phyloP scores from a whole-genome alignment of 2,113 vertebrate genomes.

The Orycteropus afer region DNA sequence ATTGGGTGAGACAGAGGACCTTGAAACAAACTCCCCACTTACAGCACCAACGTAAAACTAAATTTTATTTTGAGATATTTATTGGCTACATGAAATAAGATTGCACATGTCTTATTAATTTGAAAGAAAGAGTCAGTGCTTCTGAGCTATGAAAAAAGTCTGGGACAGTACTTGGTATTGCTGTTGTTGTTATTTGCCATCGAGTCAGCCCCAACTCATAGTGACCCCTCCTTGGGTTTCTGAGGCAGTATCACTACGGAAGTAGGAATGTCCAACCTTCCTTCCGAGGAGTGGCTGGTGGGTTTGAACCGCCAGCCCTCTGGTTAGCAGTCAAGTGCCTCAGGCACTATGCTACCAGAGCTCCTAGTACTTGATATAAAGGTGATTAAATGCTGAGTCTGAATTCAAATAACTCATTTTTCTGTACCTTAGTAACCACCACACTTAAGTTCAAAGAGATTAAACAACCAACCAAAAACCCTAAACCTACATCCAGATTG shows the following conservation, averaged over 20 bases:
- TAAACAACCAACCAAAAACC: neutral
- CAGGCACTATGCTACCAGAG: too few relatives aligned
- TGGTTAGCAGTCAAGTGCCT: too few relatives aligned
- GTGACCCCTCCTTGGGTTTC: too few relatives aligned
- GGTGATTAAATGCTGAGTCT: conserved; percentile 24
- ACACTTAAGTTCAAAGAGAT: neutral
- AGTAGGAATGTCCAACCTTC: too few relatives aligned
- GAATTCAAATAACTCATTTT: neutral
- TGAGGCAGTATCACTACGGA: too few relatives aligned
- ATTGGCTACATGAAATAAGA: conserved; percentile 29
- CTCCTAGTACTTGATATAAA: conserved; percentile 6
- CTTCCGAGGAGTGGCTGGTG: too few relatives aligned
- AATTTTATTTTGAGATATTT: conserved; percentile 3
- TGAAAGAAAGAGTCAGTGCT: neutral
- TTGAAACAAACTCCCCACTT: conserved; percentile 54
- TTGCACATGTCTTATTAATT: neutral
- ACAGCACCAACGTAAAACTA: conserved; percentile 20
- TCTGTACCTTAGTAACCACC: neutral
- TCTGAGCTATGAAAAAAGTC: neutral
- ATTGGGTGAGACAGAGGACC: neutral
- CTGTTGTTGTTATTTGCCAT: too few relatives aligned
- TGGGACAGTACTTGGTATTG: neutral
- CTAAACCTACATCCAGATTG: neutral
- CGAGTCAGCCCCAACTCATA: too few relatives aligned
- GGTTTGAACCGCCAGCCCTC: too few relatives aligned